Conservation (phyloP, 2,113 vertebrate genomes). For the Myrmecophaga tridactyla region DNA sequence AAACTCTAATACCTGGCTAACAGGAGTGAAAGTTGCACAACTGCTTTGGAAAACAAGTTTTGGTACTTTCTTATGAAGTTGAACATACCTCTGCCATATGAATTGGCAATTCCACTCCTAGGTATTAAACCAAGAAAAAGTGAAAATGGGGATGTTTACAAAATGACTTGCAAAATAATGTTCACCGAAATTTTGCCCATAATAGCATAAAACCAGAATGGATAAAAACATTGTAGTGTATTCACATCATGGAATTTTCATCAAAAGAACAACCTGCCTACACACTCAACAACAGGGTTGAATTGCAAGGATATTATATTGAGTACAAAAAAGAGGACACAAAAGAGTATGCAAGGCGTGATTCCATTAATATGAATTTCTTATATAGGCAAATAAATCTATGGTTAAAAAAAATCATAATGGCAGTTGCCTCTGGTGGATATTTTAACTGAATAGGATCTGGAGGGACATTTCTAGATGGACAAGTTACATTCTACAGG, state of each 20-base stretch:
- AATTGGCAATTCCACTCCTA: neutral
- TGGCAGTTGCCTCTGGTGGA: neutral
- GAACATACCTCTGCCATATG: neutral
- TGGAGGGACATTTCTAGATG: neutral
- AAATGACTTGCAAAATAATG: neutral
- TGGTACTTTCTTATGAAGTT: neutral
- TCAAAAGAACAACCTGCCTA: neutral
- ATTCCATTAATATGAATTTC: neutral
- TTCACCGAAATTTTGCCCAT: neutral
- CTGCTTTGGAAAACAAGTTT: neutral
- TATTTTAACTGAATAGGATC: neutral
- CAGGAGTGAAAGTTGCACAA: neutral
- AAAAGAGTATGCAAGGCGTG: neutral
- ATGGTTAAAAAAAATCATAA: neutral
- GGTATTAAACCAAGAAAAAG: neutral
- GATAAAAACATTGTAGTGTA: neutral
- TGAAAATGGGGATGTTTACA: neutral
- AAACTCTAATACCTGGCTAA: neutral
- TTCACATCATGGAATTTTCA: neutral
- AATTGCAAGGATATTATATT: neutral
- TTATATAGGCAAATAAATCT: neutral
- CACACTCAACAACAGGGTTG: neutral
- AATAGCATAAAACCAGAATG: neutral
- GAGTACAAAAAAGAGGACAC: neutral
- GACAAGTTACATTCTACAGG: neutral